Evolutionary conservation across 2,888 invertebrate genomes (phyloP).

Genomic region (Zonitis immaculata): DNA sequence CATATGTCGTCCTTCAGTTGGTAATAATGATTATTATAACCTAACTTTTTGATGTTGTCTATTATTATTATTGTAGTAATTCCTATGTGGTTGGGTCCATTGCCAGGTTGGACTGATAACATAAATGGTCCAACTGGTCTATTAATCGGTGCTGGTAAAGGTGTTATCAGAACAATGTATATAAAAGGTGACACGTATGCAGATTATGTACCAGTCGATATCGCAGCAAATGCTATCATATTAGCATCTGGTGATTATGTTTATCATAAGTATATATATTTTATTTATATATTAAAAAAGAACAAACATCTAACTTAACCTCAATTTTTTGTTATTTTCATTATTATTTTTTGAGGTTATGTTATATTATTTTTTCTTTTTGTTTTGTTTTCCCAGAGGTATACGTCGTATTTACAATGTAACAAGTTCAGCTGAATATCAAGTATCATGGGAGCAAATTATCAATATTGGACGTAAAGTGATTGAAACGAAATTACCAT

Average conservation of each 20-base stretch:
- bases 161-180: conserved; percentile 84
- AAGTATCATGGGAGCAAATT: conserved; percentile 84
- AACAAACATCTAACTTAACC: too few species aligned
- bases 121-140: conserved; percentile 89
- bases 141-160: conserved; percentile 79
- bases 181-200: conserved; percentile 74
- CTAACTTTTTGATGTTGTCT: conserved; percentile 1
- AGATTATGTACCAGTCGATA: conserved; percentile 75
- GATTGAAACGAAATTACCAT: conserved; percentile 71
- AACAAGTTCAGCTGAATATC: conserved; percentile 75
- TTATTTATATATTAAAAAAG: too few species aligned
- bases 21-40: conserved; percentile 46
- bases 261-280: conserved; percentile 49
- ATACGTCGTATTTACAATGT: conserved; percentile 61
- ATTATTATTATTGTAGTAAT: conserved; percentile 56
- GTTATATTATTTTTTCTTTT: neutral
- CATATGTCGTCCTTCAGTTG: conserved; percentile 82
- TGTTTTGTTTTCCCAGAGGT: conserved; percentile 4
- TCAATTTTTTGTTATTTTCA: too few species aligned
- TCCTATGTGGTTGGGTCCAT: conserved; percentile 78
- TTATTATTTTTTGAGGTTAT: too few species aligned
- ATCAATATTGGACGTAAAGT: conserved; percentile 75
- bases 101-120: conserved; percentile 91
- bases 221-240: conserved; percentile 70
- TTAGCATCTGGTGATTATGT: conserved; percentile 52